These are phyloP conservation scores for Dendrocincla tyrannina DNA, from an alignment of 2,797 vertebrate genomes.

Conservation along the genomic window DNA sequence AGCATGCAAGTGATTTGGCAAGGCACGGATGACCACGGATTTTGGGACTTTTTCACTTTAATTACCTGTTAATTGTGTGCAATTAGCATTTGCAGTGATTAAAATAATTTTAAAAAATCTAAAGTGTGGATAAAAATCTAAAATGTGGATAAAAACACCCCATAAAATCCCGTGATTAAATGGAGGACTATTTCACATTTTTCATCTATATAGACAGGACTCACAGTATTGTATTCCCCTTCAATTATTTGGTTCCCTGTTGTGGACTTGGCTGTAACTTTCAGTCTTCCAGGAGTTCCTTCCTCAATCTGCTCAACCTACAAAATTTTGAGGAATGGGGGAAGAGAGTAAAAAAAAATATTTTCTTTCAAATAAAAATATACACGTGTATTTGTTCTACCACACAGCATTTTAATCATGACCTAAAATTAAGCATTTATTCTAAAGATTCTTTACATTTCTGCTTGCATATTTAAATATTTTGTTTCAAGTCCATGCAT, in stretches of 20 bases:
- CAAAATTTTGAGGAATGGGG: neutral
- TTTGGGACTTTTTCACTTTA: neutral
- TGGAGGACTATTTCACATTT: neutral
- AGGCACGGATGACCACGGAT: neutral
- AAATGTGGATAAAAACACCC: neutral
- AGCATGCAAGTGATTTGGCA: neutral
- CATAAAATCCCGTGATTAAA: neutral
- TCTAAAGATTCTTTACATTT: neutral
- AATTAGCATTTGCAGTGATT: neutral
- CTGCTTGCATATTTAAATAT: neutral
- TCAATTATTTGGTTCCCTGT: constrained; percentile 50
- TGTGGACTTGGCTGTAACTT: constrained; percentile 73
- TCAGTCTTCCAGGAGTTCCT: constrained; percentile 73
- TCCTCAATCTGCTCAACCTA: constrained; percentile 80
- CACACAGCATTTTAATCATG: neutral
- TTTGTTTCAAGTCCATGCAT: neutral
- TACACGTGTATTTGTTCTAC: neutral
- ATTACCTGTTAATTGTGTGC: neutral
- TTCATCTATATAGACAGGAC: neutral
- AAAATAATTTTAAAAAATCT: neutral
- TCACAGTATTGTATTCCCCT: constrained; percentile 83
- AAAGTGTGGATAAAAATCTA: neutral
- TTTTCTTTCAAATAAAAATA: constrained; percentile 9
- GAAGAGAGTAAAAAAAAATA: rapidly evolving
- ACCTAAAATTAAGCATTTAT: neutral